Percentiles rank a stretch among this genome's conserved stretches.
Conservation (phyloP, 2,113 vertebrate genomes). For the Lampris incognitus region DNA sequence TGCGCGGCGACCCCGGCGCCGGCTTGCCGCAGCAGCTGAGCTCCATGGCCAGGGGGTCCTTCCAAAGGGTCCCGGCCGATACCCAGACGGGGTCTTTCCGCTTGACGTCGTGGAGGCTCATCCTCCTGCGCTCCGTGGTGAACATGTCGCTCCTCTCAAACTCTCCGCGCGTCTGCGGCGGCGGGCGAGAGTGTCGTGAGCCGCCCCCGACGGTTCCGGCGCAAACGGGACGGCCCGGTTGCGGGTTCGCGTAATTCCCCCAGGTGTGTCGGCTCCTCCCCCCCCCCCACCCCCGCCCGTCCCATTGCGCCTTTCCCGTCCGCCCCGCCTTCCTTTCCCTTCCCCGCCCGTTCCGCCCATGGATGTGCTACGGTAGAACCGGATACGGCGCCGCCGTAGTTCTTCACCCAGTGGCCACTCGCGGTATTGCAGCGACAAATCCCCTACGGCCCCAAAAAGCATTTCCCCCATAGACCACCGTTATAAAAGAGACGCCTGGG, state of each 20-base stretch:
- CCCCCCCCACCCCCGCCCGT: constrained; percentile 22
- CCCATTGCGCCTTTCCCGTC: constrained; percentile 26
- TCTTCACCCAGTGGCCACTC: too few relatives aligned
- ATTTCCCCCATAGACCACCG: too few relatives aligned
- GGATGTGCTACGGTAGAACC: background rate
- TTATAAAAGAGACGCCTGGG: too few relatives aligned
- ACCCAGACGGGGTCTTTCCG: constrained; percentile 68
- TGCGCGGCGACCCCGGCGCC: constrained; percentile 67
- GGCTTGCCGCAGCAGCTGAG: constrained; percentile 57
- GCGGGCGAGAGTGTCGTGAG: too few relatives aligned
- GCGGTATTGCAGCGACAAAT: too few relatives aligned
- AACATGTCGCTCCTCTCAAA: constrained; percentile 65
- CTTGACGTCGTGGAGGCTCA: constrained; percentile 74
- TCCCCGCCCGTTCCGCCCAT: constrained; percentile 22
- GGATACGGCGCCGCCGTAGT: too few relatives aligned
- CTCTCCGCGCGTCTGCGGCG: constrained; percentile 4
- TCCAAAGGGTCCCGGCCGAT: constrained; percentile 88
- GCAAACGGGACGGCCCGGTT: constrained; percentile 6
- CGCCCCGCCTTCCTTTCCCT: constrained; percentile 40
- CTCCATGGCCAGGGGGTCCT: constrained; percentile 84
- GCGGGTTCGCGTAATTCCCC: constrained; percentile 25
- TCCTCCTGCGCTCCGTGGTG: constrained; percentile 78
- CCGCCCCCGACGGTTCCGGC: background rate
- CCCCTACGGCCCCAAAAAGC: too few relatives aligned
- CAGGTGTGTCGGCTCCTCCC: constrained; percentile 59